Conservation (phyloP, 2,113 vertebrate species). For the Hydropotes inermis region DNA sequence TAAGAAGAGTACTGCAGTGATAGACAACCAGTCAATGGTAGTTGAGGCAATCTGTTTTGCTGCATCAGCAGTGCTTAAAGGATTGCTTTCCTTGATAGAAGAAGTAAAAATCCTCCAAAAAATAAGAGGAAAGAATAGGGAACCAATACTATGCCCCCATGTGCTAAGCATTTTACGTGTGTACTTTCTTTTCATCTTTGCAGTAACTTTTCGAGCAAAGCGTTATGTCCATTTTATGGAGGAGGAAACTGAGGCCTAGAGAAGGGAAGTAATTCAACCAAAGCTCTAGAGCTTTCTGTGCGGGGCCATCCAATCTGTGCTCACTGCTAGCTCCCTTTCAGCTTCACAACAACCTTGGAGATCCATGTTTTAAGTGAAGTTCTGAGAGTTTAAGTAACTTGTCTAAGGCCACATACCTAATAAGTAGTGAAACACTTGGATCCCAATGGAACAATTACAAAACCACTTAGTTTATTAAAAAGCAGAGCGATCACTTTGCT, state of each 20-base stretch:
- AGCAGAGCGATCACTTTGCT: background rate
- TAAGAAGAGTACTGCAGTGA: background rate
- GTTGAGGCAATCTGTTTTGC: background rate
- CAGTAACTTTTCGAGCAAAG: background rate
- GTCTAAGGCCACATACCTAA: background rate
- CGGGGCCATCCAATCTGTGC: background rate
- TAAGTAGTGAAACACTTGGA: background rate
- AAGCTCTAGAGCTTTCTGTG: background rate
- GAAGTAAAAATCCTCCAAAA: background rate
- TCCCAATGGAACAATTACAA: background rate
- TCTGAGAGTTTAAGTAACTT: background rate
- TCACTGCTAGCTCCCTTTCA: background rate
- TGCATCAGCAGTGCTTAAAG: background rate
- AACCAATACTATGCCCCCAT: background rate
- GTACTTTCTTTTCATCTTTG: background rate
- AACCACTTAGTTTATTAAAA: background rate
- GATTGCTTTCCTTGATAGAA: background rate
- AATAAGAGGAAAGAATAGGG: background rate
- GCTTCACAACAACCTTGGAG: background rate
- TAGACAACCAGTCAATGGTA: background rate
- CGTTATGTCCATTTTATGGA: background rate
- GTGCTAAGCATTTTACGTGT: background rate
- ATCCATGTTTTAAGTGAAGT: background rate
- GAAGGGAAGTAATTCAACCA: background rate
- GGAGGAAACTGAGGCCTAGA: background rate